Conservation (phyloP, 2,888 invertebrate genomes). For the Orgyia antiqua region DNA sequence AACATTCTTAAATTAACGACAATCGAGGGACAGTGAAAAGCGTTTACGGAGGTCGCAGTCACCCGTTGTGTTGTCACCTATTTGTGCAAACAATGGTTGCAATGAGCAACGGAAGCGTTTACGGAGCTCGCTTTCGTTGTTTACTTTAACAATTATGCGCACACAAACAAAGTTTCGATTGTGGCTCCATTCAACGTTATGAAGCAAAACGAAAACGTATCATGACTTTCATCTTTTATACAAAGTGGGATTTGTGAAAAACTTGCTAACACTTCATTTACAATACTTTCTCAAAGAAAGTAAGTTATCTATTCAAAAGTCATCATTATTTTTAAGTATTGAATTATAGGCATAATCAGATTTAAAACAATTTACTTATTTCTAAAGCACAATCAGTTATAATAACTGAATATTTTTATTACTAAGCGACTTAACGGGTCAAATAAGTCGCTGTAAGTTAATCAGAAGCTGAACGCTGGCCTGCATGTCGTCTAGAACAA, state of each 20-base stretch:
- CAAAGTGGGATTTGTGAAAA: slow-evolving; percentile 7
- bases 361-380: slow-evolving; percentile 16
- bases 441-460: slow-evolving; percentile 16
- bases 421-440: slow-evolving; percentile 23
- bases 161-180: slow-evolving; percentile 24
- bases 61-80: slow-evolving; percentile 39
- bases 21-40: slow-evolving; percentile 44
- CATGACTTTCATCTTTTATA: slow-evolving; percentile 21
- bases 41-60: slow-evolving; percentile 39
- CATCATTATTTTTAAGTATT: no score
- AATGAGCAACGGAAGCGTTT: slow-evolving; percentile 35
- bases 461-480: slow-evolving; percentile 17
- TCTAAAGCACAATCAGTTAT: slow-evolving; percentile 20
- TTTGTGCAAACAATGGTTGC: slow-evolving; percentile 50
- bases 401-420: slow-evolving; percentile 24
- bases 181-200: slow-evolving; percentile 12
- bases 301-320: no score
- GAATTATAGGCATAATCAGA: slow-evolving; percentile 12
- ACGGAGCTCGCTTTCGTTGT: slow-evolving; percentile 30
- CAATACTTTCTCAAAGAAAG: slow-evolving; percentile 6
- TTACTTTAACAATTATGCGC: slow-evolving; percentile 32
- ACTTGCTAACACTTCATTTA: slow-evolving; percentile 5
- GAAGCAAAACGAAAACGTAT: slow-evolving; percentile 15
- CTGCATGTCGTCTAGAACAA: slow-evolving; percentile 19
- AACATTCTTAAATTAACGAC: slow-evolving; percentile 45